Evolutionary conservation across 2,888 invertebrate genomes (phyloP).

Genomic region (Pilophorus perplexus): DNA sequence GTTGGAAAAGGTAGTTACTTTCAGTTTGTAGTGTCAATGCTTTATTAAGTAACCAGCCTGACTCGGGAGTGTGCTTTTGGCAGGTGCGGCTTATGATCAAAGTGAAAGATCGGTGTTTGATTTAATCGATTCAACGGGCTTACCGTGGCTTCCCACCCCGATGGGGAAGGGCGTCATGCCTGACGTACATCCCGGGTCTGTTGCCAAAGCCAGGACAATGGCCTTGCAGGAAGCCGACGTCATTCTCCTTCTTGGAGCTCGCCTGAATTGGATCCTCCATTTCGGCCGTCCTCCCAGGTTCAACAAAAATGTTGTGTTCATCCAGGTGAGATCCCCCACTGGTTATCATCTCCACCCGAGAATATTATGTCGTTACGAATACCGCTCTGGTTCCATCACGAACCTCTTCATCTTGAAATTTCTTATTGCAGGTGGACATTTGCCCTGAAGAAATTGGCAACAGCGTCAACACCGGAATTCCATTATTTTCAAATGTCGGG

Average conservation of each 20-base stretch:
- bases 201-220: conserved; percentile 81
- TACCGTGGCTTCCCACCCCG: conserved; percentile 92
- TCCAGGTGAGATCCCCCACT: conserved; percentile 61
- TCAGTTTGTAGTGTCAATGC: too few species aligned
- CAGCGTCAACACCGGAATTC: conserved; percentile 74
- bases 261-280: conserved; percentile 97
- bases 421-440: conserved; percentile 68
- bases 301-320: conserved; percentile 76
- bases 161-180: conserved; percentile 71
- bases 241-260: conserved; percentile 80
- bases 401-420: not conserved
- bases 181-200: conserved; percentile 58
- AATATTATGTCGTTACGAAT: not conserved
- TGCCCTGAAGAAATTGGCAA: conserved; percentile 89
- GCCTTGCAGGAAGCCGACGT: conserved; percentile 88
- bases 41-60: not conserved
- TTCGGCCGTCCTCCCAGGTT: conserved; percentile 89
- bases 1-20: conserved; percentile 85
- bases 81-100: conserved; percentile 75
- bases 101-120: conserved; percentile 71
- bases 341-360: not conserved
- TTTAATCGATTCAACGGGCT: conserved; percentile 66
- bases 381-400: not conserved
- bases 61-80: conserved; percentile 48
- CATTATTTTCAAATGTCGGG: conserved; percentile 80